phyloP scores from a whole-genome alignment of 2,113 vertebrate genomes.

The Nibea coibor region DNA sequence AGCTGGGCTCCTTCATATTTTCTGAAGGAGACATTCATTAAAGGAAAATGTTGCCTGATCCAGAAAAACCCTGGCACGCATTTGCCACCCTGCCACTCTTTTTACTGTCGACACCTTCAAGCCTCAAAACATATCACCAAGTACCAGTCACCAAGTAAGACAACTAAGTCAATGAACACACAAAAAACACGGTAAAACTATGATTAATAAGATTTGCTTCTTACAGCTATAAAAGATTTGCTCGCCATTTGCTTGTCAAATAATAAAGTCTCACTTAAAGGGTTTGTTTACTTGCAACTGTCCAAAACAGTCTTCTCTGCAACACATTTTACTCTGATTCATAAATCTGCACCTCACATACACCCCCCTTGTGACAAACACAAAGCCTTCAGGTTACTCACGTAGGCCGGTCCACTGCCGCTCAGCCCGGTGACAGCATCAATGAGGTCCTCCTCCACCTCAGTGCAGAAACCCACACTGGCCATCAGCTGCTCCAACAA shows the following conservation, averaged over 20 bases:
- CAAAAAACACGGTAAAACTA: no score
- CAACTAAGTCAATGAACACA: neutral
- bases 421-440: conserved; percentile 97
- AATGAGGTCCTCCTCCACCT: conserved; percentile 98
- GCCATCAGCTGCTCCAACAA: conserved; percentile 96
- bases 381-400: conserved; percentile 77
- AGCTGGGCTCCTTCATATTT: neutral
- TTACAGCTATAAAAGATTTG: neutral
- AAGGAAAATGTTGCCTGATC: neutral
- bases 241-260: neutral
- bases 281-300: neutral
- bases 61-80: neutral
- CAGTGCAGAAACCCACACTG: conserved; percentile 96
- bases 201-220: neutral
- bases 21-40: conserved; percentile 9
- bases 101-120: neutral
- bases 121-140: neutral
- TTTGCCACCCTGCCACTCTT: neutral
- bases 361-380: neutral
- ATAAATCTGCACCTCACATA: no score
- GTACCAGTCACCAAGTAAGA: neutral
- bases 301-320: no score
- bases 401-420: conserved; percentile 96
- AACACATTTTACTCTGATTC: no score
- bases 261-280: neutral